Base-by-base conservation (phyloP, 2,113 vertebrate genomes). In the Rhinopithecus roxellana region DNA sequence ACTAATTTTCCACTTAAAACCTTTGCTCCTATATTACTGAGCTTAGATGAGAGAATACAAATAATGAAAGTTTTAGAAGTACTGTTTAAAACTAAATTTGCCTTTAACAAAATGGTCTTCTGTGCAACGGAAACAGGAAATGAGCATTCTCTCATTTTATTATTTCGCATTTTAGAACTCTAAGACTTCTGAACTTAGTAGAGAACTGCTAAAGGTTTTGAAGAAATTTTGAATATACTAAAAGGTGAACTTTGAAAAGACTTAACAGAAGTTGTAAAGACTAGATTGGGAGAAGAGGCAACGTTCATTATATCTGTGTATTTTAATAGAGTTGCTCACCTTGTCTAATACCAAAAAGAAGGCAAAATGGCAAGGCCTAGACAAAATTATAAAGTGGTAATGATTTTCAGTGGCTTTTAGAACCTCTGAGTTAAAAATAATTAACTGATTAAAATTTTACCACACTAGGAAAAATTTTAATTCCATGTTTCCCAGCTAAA, bases 71-170 rank as follows among this genome's bases (percentile, higher is more conserved):
- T 55, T 95, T 94, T 69, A 72, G 27, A 96, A 55, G 14, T 59
- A 84, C 5, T 93, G 22, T 61, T 89, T 95, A 85, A 92, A 95
- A 93, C 55, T 55, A 83, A 89, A 90, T 92, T 77, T 85, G 38
- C n/a, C 45, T 75, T 32, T 35, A 96, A 94, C 20, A 94, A 89
- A 72, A 94, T 38, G 78, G 67, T 57, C 38, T 83, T 90, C 86
- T 74, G 70, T 93, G 64, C 11, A 79, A 43, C 69, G 50, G 59
- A 97, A 97, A 97, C 81, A 95, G 89, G 92, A 97, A 97, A 96
- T 89, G 43, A 83, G 72, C 67, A 78, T 82, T 81, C 38, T 95
- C 85, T 90, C 69, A 78, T 81, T 80, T 43, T 32, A 84, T n/a
- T 91, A 69, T 82, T 93, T 94, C 93, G 50, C 27, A 70, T 85